These are phyloP conservation scores for cattle (Bos taurus) DNA, from an alignment of 2,113 vertebrate genomes.

Conservation along the genomic window ARS-UCD2.0 NC_037335.1:46679001-46679500, in stretches of 20 bases:
- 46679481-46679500: no score
- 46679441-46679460: not conserved
- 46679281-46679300: not conserved
- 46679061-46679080: not conserved
- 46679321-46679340: not conserved
- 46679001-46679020: not conserved
- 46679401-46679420: not conserved
- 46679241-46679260: not conserved
- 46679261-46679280: not conserved
- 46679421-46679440: not conserved
- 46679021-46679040: not conserved
- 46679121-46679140: not conserved
- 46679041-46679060: not conserved
- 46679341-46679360: not conserved
- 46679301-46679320: not conserved
- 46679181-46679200: not conserved
- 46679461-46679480: no score
- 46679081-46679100: not conserved
- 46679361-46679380: not conserved
- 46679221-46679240: not conserved
- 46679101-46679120: not conserved
- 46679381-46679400: not conserved
- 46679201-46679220: not conserved
- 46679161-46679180: not conserved
- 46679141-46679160: not conserved